A percentile compares a stretch with the other conserved stretches of the same genome.
These are phyloP conservation scores for Danionella cerebrum DNA, from an alignment of 2,113 vertebrate genomes.

Conservation along the genomic window DNA sequence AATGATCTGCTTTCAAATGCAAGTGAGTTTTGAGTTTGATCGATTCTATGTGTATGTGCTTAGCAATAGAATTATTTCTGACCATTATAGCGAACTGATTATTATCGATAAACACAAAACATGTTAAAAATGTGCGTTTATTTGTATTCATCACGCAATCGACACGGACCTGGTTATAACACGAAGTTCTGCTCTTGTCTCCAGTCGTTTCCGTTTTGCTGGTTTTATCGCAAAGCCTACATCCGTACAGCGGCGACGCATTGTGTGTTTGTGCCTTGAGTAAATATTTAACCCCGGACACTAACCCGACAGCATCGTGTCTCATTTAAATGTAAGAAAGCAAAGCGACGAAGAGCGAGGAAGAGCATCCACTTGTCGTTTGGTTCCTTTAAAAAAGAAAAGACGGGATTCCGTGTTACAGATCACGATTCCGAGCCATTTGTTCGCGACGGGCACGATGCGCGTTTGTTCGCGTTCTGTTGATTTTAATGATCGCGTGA, in stretches of 20 bases:
- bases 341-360: too few relatives aligned
- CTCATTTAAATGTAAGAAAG: background rate
- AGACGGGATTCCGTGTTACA: background rate
- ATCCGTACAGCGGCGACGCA: conserved; percentile 46
- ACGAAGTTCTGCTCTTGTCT: background rate
- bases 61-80: background rate
- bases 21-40: conserved; percentile 52
- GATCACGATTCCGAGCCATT: background rate
- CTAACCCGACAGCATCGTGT: conserved; percentile 18
- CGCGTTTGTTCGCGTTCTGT: conserved; percentile 19
- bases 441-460: background rate
- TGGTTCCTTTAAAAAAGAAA: background rate
- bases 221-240: background rate
- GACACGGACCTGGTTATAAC: background rate
- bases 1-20: conserved; percentile 58
- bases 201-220: background rate
- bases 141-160: too few relatives aligned
- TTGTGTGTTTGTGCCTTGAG: conserved; percentile 44
- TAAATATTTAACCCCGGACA: conserved; percentile 57
- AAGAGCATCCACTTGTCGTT: background rate
- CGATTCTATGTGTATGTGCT: background rate
- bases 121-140: too few relatives aligned
- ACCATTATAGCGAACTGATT: too few relatives aligned
- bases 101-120: too few relatives aligned
- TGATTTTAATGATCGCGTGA: conserved; percentile 34